These are phyloP conservation scores for Toxotes jaculatrix DNA, from an alignment of 2,113 vertebrate species.

Conservation along the genomic window DNA sequence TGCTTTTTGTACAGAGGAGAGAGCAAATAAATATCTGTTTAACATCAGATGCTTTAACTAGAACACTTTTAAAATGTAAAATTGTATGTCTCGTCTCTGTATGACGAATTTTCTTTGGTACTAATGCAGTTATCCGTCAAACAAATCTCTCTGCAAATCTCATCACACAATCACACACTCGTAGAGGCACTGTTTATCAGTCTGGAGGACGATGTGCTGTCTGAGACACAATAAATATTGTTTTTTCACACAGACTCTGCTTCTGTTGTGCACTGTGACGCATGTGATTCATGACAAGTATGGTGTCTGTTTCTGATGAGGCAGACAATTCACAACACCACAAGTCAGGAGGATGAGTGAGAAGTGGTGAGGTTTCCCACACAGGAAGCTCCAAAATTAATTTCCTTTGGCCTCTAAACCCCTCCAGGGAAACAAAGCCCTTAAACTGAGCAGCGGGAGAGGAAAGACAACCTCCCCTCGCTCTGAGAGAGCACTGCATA, in stretches of 20 bases:
- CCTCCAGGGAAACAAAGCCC: conserved; percentile 56
- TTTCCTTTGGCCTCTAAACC: conserved; percentile 54
- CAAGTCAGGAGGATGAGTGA: conserved; percentile 44
- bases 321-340: conserved; percentile 38
- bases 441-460: conserved; percentile 67
- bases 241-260: conserved; percentile 23
- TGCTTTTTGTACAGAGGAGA: background rate
- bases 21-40: too few relatives aligned
- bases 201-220: background rate
- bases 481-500: conserved; percentile 20
- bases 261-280: conserved; percentile 27
- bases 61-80: background rate
- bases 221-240: background rate
- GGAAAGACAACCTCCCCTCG: conserved; percentile 62
- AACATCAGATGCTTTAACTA: background rate
- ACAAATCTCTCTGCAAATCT: conserved; percentile 8
- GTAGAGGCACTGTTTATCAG: conserved; percentile 17
- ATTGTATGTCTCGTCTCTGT: background rate
- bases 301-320: conserved; percentile 64
- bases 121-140: background rate
- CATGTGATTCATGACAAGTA: conserved; percentile 48
- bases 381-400: conserved; percentile 73
- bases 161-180: background rate
- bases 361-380: conserved; percentile 51
- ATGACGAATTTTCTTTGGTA: background rate